Base-by-base conservation (phyloP, 2,888 invertebrate species). In the Spilarctia lutea region DNA sequence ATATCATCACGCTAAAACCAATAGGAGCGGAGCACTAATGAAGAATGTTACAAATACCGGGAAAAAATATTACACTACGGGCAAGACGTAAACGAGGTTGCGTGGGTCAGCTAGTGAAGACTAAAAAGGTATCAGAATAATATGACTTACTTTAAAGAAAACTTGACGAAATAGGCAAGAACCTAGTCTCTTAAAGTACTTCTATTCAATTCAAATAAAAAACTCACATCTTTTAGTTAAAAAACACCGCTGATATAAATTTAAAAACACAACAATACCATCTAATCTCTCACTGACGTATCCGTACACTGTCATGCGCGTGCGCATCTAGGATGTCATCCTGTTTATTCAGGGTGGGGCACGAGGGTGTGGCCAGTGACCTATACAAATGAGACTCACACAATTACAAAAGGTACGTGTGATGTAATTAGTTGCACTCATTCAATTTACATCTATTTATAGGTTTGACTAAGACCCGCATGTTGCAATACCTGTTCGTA, bases 371-470 rank as follows among this genome's bases (percentile, higher is more conserved):
- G 78, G 78, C 77, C 77, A 75, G 71, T 68, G 82, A 65, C 75
- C 72, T 56, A 39, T 20, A n/a, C 45, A 52, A 56, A 60, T 79
- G 85, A 88, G 87, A 88, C 86, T 88, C 89, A 87, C 87, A 81
- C 86, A 87, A 87, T 85, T 84, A 86, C 83, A 85, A 83, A 79
- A 81, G 79, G 76, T 83, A 85, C 82, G 89, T 89, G 90, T 91
- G 89, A 91, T 91, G 91, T 91, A 91, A 92, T 91, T 90, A 90
- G 86, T 85, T 83, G 83, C 68, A 73, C 76, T 79, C 86, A 83
- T 82, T 83, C 90, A 91, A 92, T 92, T 92, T 91, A 91, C 82
- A 81, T 81, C 89, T 92, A 92, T 90, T 88, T 87, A 89, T 92
- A 92, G 65, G 48, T 48, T 45, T 35, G 68, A 27, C 33, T 52